Percentiles rank a stretch among this genome's conserved stretches.
phyloP scores from a whole-genome alignment of 2,888 invertebrate species.

The Lithosia quadra region DNA sequence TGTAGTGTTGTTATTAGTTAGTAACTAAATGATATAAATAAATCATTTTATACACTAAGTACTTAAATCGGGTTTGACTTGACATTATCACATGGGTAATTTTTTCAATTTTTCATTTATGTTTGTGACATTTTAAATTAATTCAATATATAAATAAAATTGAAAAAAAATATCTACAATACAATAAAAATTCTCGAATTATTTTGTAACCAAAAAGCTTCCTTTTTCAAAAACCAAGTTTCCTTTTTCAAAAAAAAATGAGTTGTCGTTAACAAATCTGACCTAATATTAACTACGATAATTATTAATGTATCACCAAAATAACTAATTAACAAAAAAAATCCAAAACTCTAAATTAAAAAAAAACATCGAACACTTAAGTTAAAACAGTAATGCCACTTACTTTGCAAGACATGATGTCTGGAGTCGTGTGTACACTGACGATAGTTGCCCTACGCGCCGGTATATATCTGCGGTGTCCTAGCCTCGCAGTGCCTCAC shows the following conservation, averaged over 20 bases:
- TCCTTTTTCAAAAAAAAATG: too few species aligned
- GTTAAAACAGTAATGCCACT: conserved; percentile 28
- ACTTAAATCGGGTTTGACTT: too few species aligned
- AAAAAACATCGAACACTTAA: background rate
- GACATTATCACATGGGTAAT: too few species aligned
- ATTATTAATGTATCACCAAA: background rate
- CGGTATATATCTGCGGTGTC: conserved; percentile 70
- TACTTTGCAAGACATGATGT: conserved; percentile 55
- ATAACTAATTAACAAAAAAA: background rate
- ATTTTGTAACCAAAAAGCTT: too few species aligned
- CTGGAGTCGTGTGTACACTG: conserved; percentile 44
- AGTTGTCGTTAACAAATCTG: background rate
- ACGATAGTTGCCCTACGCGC: conserved; percentile 31
- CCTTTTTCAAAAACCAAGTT: too few species aligned
- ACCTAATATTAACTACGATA: too few species aligned
- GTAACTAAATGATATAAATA: background rate
- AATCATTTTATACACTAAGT: background rate
- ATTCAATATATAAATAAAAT: too few species aligned
- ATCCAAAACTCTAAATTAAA: background rate
- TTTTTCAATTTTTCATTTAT: too few species aligned
- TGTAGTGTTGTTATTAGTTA: background rate
- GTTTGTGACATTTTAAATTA: too few species aligned
- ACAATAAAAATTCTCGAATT: too few species aligned
- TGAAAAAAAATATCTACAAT: background rate
- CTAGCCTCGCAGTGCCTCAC: conserved; percentile 72